Base-by-base conservation (phyloP, 2,797 vertebrate species). In the Catamblyrhynchus diadema region DNA sequence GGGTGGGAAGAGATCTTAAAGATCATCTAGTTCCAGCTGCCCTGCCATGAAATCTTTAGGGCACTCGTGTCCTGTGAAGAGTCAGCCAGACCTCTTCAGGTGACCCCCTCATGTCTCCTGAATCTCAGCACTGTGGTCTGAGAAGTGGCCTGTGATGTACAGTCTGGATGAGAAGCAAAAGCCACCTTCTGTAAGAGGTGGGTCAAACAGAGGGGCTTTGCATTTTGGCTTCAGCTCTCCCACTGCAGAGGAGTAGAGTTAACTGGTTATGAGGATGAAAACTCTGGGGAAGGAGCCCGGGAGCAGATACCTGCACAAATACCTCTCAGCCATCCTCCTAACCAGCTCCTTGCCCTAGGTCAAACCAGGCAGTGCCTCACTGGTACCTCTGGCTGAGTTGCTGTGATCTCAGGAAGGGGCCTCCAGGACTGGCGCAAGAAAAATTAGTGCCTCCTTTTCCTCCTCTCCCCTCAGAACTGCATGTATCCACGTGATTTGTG, bases 101-200 rank as follows among this genome's bases (percentile, higher is more conserved):
- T 60, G 47, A 77, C 6, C 3, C 2, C 11, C 12, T 45, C 16
- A 6, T 4, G 14, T 61, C 51, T 78, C 9, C 47, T 12, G 30
- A 79, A 32, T 50, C 47, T 85, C 44, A 41, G 0, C 30, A 4
- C 10, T 6, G 4, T 25, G n/a, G 4, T 56, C 42, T 88, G 53
- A n/a, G 53, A 54, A 22, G 53, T 22, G 53, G 21, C 53, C 21
- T 54, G 32, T 54, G 16, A 30, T 9, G 21, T 53, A n/a, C 19
- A 18, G 30, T 39, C 19, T 62, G 30, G 35, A 50, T 7, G 32
- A 53, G 54, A 57, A 84, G n/a, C 15, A 75, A 89, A 89, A 85
- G 15, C 25, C 3, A 2, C 25, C 35, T 82, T 33, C 39, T 3
- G 0, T 48, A 51, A 60, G 20, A 2, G 2, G 4, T 7, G 24